Percentiles rank a stretch among this genome's conserved stretches.
These are phyloP conservation scores for Podarcis siculus DNA, from an alignment of 2,797 vertebrate genomes.

Conservation along the genomic window DNA sequence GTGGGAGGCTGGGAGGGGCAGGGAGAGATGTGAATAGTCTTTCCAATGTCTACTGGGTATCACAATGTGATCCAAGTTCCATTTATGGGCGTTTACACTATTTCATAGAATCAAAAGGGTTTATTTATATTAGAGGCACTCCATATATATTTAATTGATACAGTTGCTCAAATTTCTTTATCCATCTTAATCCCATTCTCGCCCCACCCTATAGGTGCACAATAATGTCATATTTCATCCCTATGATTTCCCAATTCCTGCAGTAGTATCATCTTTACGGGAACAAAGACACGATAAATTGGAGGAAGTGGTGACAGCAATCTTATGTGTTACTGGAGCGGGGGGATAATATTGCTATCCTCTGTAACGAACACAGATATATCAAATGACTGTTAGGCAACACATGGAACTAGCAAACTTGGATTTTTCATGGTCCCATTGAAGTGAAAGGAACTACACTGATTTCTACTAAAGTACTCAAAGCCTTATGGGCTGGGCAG, in stretches of 20 bases:
- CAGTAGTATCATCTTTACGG: conserved; percentile 15
- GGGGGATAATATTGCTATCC: conserved; percentile 17
- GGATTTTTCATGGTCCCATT: neutral
- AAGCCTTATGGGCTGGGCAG: neutral
- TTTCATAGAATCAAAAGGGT: conserved; percentile 31
- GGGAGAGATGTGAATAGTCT: conserved; percentile 29
- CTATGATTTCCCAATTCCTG: conserved; percentile 12
- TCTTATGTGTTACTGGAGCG: conserved; percentile 37
- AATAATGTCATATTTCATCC: neutral
- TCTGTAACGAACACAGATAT: conserved; percentile 15
- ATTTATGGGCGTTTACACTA: conserved; percentile 42
- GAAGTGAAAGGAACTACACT: neutral
- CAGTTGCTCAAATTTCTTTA: conserved; percentile 30
- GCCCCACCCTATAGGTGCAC: conserved; percentile 21
- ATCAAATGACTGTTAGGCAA: neutral
- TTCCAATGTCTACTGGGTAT: conserved; percentile 9
- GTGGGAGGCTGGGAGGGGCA: neutral
- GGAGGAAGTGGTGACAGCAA: neutral
- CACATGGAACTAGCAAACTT: neutral
- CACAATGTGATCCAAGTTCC: conserved; percentile 29
- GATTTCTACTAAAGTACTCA: neutral
- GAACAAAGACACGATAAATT: conserved; percentile 20
- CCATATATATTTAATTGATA: neutral
- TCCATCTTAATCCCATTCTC: conserved; percentile 17
- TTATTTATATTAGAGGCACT: conserved; percentile 22